Percentiles rank a stretch among this genome's conserved stretches.
These are phyloP conservation scores for Hymenopus coronatus DNA, from an alignment of 2,888 invertebrate genomes.

Conservation along the genomic window DNA sequence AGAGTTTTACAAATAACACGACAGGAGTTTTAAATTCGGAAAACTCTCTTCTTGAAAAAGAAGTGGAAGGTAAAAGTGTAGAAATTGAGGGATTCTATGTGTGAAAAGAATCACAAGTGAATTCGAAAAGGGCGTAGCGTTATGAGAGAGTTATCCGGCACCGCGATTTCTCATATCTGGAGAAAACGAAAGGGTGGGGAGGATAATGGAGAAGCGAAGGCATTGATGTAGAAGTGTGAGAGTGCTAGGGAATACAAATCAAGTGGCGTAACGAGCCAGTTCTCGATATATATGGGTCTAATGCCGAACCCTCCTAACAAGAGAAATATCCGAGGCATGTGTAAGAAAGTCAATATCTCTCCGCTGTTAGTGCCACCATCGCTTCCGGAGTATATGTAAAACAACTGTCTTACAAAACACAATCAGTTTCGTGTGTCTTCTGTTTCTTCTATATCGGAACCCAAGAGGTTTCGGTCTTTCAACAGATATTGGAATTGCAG, in stretches of 20 bases:
- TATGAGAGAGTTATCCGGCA: not conserved
- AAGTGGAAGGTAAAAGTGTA: not conserved
- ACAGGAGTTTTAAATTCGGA: not conserved
- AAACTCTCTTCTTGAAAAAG: not conserved
- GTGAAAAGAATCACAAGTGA: not conserved
- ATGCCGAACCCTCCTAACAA: not conserved
- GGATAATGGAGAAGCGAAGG: not conserved
- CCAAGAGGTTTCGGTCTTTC: not conserved
- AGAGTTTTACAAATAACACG: not conserved
- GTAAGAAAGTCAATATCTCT: not conserved
- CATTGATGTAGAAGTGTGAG: not conserved
- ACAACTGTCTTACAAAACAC: not conserved
- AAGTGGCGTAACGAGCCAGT: not conserved
- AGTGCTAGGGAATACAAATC: not conserved
- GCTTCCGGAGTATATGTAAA: not conserved
- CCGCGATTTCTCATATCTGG: not conserved
- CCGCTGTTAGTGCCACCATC: not conserved
- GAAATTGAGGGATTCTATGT: not conserved
- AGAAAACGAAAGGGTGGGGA: not conserved
- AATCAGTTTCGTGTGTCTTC: not conserved
- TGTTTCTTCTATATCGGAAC: not conserved
- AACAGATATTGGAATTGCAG: not conserved
- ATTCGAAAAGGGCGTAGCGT: not conserved
- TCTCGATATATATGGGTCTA: not conserved
- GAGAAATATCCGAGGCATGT: not conserved